phyloP scores from a whole-genome alignment of 2,113 vertebrate genomes.

The Cacatua alba region DNA sequence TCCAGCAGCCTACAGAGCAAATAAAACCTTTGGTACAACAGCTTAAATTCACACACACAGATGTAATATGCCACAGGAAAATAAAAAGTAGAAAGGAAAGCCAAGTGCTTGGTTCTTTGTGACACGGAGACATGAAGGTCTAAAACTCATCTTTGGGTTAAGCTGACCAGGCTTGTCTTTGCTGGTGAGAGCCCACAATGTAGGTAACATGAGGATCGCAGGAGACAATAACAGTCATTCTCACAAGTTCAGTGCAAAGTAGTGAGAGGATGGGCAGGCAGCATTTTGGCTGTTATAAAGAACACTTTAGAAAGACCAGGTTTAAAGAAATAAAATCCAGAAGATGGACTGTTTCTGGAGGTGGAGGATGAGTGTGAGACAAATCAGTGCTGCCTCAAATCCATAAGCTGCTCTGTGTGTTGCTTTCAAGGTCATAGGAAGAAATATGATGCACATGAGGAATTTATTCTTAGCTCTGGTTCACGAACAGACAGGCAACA shows the following conservation, averaged over 20 bases:
- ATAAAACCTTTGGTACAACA: neutral
- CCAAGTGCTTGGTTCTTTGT: neutral
- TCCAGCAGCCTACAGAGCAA: neutral
- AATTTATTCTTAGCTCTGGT: neutral
- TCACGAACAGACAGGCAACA: fast-evolving
- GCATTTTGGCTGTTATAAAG: neutral
- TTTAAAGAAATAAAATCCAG: neutral
- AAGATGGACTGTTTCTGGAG: neutral
- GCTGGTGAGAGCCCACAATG: neutral
- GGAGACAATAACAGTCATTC: neutral
- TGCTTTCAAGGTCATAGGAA: neutral
- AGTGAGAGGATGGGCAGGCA: neutral
- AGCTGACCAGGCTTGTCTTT: neutral
- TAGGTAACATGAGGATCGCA: neutral
- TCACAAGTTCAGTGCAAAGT: neutral
- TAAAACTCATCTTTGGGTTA: neutral
- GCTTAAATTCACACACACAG: neutral
- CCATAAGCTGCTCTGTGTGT: neutral
- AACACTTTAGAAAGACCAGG: neutral
- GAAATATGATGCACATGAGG: neutral
- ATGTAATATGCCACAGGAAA: fast-evolving
- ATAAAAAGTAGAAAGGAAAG: neutral
- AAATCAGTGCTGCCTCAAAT: neutral
- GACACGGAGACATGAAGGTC: neutral
- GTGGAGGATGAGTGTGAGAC: neutral